These are phyloP conservation scores for Arizona elegans DNA, from an alignment of 2,113 vertebrate species.

Conservation along the genomic window DNA sequence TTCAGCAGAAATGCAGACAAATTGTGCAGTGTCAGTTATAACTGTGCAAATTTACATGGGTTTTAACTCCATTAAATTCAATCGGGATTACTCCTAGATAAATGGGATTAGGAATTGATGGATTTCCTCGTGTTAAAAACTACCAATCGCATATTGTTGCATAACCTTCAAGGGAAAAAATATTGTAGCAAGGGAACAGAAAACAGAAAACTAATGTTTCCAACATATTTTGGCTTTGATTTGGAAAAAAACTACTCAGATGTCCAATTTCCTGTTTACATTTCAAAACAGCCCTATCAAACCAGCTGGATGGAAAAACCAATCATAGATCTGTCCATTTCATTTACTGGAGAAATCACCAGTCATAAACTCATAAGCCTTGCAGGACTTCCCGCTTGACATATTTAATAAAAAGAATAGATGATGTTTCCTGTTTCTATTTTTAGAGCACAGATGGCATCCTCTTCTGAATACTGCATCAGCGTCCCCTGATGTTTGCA, in stretches of 20 bases:
- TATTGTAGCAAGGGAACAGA: neutral
- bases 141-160: neutral
- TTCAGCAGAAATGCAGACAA: neutral
- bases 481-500: neutral
- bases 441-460: constrained; percentile 4
- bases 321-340: neutral
- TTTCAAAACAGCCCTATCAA: neutral
- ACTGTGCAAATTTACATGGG: neutral
- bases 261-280: neutral
- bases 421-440: constrained; percentile 12
- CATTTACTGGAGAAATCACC: neutral
- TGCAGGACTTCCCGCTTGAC: neutral
- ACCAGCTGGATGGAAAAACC: neutral
- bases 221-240: neutral
- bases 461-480: neutral
- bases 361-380: constrained; percentile 1
- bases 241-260: neutral
- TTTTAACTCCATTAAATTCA: neutral
- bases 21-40: neutral
- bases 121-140: neutral
- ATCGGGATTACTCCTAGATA: neutral
- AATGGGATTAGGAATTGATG: neutral
- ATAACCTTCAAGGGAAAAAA: neutral
- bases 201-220: neutral
- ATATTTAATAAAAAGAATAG: neutral